phyloP scores from a whole-genome alignment of 2,888 invertebrate species.

The Melinaea marsaeus region DNA sequence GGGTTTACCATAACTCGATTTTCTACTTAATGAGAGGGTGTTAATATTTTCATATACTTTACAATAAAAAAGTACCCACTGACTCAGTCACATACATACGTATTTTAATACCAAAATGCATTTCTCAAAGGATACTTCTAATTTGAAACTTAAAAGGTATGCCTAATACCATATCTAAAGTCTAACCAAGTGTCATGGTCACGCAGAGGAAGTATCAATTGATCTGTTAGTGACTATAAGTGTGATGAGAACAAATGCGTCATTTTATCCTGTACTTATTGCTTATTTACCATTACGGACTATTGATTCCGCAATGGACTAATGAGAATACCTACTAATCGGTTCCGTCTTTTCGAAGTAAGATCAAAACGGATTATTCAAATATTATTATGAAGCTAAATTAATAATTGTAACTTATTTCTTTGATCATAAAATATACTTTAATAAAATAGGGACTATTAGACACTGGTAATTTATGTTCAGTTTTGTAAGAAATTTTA shows the following conservation, averaged over 20 bases:
- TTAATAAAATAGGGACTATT: too few relatives aligned
- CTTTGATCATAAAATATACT: too few relatives aligned
- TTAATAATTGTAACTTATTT: too few relatives aligned
- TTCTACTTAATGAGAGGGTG: background rate
- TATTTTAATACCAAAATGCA: too few relatives aligned
- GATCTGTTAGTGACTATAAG: slow-evolving; percentile 6
- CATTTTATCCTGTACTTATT: slow-evolving; percentile 5
- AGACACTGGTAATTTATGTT: too few relatives aligned
- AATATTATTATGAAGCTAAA: too few relatives aligned
- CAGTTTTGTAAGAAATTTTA: too few relatives aligned
- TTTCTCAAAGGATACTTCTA: background rate
- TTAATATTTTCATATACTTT: too few relatives aligned
- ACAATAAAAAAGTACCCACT: too few relatives aligned
- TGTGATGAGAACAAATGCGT: slow-evolving; percentile 8
- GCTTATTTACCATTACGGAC: slow-evolving; percentile 1
- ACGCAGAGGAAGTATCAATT: slow-evolving; percentile 4
- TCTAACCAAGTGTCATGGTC: slow-evolving; percentile 4
- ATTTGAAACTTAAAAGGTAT: slow-evolving; percentile 2
- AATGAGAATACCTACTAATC: background rate
- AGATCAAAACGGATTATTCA: background rate
- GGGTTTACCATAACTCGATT: background rate
- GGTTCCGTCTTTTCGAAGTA: slow-evolving; percentile 1
- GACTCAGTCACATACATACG: too few relatives aligned
- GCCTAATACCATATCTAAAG: background rate
- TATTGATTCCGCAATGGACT: slow-evolving; percentile 6